These are phyloP conservation scores for Prunella himalayana DNA, from an alignment of 2,113 vertebrate species.

Conservation along the genomic window DNA sequence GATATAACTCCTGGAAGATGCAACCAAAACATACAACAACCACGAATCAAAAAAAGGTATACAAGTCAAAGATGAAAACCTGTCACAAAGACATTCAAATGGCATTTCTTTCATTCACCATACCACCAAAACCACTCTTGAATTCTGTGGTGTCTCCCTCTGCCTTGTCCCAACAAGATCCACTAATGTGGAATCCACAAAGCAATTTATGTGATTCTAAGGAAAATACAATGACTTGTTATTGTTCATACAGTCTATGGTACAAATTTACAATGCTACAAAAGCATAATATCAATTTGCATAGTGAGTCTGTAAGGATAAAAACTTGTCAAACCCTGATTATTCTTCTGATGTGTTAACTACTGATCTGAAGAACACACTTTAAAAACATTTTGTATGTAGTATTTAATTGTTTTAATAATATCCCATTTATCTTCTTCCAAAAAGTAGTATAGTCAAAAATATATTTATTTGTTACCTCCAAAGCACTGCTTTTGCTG, in stretches of 20 bases:
- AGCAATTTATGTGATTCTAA: background rate
- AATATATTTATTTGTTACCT: background rate
- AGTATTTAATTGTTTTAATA: background rate
- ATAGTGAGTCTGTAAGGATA: background rate
- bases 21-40: background rate
- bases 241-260: background rate
- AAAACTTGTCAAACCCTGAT: background rate
- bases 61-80: background rate
- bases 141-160: background rate
- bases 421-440: background rate
- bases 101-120: background rate
- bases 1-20: conserved; percentile 88
- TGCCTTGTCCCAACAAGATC: background rate
- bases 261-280: background rate
- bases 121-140: background rate
- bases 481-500: background rate
- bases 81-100: background rate
- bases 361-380: background rate
- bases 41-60: background rate
- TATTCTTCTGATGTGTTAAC: background rate
- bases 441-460: background rate
- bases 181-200: background rate
- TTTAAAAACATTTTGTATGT: background rate
- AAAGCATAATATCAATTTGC: background rate
- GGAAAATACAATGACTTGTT: background rate